Evolutionary conservation across 1,140 invertebrate genomes (phyloP).

Genomic region (Macrosteles quadrilineatus): DNA sequence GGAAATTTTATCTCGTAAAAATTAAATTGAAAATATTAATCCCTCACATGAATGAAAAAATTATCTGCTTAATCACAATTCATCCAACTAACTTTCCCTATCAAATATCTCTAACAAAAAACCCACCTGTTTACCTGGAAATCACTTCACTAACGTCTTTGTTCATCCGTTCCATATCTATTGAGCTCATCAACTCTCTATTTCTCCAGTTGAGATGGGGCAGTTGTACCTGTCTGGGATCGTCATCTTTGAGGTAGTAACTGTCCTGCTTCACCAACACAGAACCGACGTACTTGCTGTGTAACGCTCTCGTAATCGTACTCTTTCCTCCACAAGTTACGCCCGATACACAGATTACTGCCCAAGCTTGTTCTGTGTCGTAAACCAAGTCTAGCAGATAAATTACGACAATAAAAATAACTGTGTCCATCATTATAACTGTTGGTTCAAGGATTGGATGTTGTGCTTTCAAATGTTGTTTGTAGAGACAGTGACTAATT

Average conservation of each 20-base stretch:
- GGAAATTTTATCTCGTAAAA: too few species aligned
- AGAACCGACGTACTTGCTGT: slow-evolving; percentile 53
- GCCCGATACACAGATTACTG: not conserved
- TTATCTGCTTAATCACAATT: too few species aligned
- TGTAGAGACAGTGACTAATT: too few species aligned
- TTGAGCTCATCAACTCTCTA: slow-evolving; percentile 70
- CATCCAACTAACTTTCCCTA: too few species aligned
- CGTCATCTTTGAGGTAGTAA: slow-evolving; percentile 71
- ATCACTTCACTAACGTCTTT: slow-evolving; percentile 54
- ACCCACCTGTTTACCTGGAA: slow-evolving; percentile 16
- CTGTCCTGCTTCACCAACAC: slow-evolving; percentile 70
- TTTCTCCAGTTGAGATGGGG: slow-evolving; percentile 71
- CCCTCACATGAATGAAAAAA: too few species aligned
- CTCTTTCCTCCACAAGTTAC: not conserved
- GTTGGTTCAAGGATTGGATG: too few species aligned
- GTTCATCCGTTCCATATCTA: slow-evolving; percentile 75
- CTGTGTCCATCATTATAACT: too few species aligned
- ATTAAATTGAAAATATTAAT: too few species aligned
- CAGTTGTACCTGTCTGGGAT: slow-evolving; percentile 64
- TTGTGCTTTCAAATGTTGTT: too few species aligned
- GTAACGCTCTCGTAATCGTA: not conserved
- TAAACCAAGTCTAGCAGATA: too few species aligned
- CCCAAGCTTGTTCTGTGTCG: not conserved
- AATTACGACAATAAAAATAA: too few species aligned
- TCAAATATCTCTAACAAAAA: not conserved